A percentile compares a stretch with the other conserved stretches of the same genome.
phyloP scores from a whole-genome alignment of 2,888 invertebrate genomes.

The Metalampra italica region DNA sequence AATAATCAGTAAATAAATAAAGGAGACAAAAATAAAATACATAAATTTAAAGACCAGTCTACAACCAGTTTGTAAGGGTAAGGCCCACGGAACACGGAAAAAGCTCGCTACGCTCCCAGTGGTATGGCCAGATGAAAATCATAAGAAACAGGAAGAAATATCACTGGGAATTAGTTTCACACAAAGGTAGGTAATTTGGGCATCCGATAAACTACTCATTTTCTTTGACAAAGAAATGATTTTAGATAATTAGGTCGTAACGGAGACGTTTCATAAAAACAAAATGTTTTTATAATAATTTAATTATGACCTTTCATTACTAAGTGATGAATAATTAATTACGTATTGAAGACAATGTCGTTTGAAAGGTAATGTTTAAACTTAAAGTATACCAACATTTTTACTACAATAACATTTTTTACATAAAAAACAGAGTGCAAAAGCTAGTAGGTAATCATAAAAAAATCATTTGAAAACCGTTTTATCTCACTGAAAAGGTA shows the following conservation, averaged over 20 bases:
- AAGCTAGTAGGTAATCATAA: too few relatives aligned
- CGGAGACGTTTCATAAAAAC: not conserved
- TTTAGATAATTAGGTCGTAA: not conserved
- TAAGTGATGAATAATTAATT: not conserved
- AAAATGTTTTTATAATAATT: not conserved
- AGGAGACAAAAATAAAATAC: too few relatives aligned
- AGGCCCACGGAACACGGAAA: too few relatives aligned
- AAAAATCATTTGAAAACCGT: not conserved
- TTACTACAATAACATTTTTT: too few relatives aligned
- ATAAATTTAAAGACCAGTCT: too few relatives aligned
- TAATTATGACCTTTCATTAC: not conserved
- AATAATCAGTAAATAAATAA: too few relatives aligned
- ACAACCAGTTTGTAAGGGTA: too few relatives aligned
- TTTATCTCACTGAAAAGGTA: conserved; percentile 6
- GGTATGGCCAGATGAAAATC: not conserved
- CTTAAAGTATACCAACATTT: too few relatives aligned
- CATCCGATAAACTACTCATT: not conserved
- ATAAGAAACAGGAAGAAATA: not conserved
- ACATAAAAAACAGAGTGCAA: too few relatives aligned
- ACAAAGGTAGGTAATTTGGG: not conserved
- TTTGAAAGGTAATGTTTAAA: too few relatives aligned
- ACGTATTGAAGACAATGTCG: too few relatives aligned
- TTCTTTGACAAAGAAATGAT: not conserved
- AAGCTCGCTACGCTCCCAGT: too few relatives aligned
- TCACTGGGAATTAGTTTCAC: not conserved